A percentile compares a stretch with the other conserved stretches of the same genome.
Conservation (phyloP, 2,888 invertebrate species). For the Chrysolina oricalcia region DNA sequence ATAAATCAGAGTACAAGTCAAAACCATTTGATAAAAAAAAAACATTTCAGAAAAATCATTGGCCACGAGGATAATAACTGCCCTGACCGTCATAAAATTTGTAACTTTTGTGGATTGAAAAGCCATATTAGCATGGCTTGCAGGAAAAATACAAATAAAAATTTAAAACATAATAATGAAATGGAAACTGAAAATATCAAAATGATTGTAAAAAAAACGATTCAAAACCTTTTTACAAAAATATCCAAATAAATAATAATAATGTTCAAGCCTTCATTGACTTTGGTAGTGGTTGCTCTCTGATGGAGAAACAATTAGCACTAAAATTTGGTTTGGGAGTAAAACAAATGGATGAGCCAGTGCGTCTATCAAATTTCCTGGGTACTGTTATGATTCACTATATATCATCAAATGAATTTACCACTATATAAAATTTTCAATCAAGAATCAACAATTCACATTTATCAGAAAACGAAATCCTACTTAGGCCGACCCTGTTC, state of each 20-base stretch:
- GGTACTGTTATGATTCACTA: too few relatives aligned
- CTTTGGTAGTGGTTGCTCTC: slow-evolving; percentile 26
- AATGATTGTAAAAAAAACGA: slow-evolving; percentile 9
- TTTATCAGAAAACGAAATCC: too few relatives aligned
- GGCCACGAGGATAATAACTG: slow-evolving; percentile 21
- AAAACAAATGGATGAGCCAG: slow-evolving; percentile 7
- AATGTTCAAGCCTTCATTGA: slow-evolving; percentile 24
- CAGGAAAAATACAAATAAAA: slow-evolving; percentile 6
- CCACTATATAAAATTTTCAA: too few relatives aligned
- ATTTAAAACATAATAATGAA: neutral
- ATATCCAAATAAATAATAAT: slow-evolving; percentile 24
- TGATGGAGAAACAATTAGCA: slow-evolving; percentile 9
- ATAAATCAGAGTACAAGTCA: slow-evolving; percentile 15
- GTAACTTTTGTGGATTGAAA: neutral
- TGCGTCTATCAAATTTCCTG: slow-evolving; percentile 5
- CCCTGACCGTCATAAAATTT: slow-evolving; percentile 12
- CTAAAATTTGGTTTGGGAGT: slow-evolving; percentile 1
- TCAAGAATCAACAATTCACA: too few relatives aligned
- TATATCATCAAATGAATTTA: too few relatives aligned
- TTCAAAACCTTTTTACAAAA: slow-evolving; percentile 25
- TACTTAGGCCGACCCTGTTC: too few relatives aligned
- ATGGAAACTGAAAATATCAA: slow-evolving; percentile 8
- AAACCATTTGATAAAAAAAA: slow-evolving; percentile 24
- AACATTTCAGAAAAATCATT: slow-evolving; percentile 10
- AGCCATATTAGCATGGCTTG: slow-evolving; percentile 1